Evolutionary conservation across 2,113 vertebrate species (phyloP), one percentile per base, ranked within the genome.

Genomic region (Hemicordylus capensis): DNA sequence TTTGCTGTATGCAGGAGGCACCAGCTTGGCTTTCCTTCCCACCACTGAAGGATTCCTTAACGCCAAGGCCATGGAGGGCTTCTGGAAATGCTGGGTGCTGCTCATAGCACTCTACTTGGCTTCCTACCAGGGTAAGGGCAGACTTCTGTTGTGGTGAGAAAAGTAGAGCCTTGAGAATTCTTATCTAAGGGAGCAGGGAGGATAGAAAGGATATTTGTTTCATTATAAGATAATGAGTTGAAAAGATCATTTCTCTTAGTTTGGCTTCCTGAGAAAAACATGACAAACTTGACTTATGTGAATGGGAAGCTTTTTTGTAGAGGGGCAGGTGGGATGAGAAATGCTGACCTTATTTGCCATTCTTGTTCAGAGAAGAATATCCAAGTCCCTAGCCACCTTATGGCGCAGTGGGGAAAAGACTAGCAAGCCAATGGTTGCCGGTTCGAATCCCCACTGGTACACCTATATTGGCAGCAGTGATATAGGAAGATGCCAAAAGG

Each of bases 91-190:
- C 84, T 95, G 92, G 94, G 77, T 93, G 76, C 85, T 96, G 90
- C 69, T 96, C n/a, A 19, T 96, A 6, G 76, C 83, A 34, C 4
- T 96, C 83, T 94, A 91, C 85, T 85, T 96, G 92, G 93, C 91
- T 81, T 93, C 90, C 75, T 95, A 92, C 86, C 92, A 88, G 96
- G 97, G 97, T 97, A 96, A 95, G 95, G 88, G 84, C 46, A 74
- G 58, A 58, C 76, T 80, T 73, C 3, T 0, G 7, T 46, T 76
- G 3, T 58, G 17, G 1, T 42, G 39, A 80, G 28, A 24, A n/a
- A n/a, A 39, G 22, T 28, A 83, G 44, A 85, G 58, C 48, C 22
- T 4, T 61, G 72, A 83, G 24, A 3, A 6, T 31, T 15, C 46
- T 9, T 67, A 11, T 37, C 42, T 7, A 28, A 28, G 8, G 44